Base-by-base conservation (phyloP, 2,888 invertebrate species). In the Ornithoptera priamus region DNA sequence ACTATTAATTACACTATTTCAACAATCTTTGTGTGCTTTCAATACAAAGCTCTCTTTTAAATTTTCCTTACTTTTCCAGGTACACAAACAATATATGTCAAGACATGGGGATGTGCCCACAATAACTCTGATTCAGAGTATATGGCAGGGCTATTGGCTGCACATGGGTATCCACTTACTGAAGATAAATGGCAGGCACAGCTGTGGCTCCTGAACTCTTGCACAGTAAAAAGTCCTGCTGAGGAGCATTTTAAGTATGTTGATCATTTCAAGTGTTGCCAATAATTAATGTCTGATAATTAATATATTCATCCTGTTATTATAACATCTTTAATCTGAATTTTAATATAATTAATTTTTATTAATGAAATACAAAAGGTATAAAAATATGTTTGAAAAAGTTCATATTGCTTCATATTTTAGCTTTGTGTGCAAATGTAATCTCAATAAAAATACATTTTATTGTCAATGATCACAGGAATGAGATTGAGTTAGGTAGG, bases 41-140 rank as follows among this genome's bases (percentile, higher is more conserved):
- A 7, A 39, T 7, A 39, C 10, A 39, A 39, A 39, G 10, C 10
- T 39, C 36, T 36, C 10, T 10, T 39, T 8, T 39, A 7, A 8
- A 39, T 39, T 39, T 6, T 10, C 39, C 39, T 39, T 10, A n/a
- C 56, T 71, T 89, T 94, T 77, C 92, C 93, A 81, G 97, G 98
- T 1, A 97, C 97, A 0, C 95, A 97, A 86, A 95, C 93, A 61
- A 94, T 98, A 62, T 98, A 95, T 79, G 94, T 99, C 1, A 98
- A 98, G 89, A 99, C 99, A 70, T 99, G 99, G 99, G 99, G 99
- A 6, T 99, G 99, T 86, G 97, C 99, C 0, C 99, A 99, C 90
- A 99, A 99, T 87, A 98, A 95, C 85, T 98, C 98, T 0, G 99
- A 99, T 86, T 97, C 98, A 0, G 99, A 99, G 92, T 99, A 99